Percentiles rank a stretch among this genome's conserved stretches.
These are phyloP conservation scores for Gavialis gangeticus DNA, from an alignment of 2,113 vertebrate genomes.

Conservation along the genomic window DNA sequence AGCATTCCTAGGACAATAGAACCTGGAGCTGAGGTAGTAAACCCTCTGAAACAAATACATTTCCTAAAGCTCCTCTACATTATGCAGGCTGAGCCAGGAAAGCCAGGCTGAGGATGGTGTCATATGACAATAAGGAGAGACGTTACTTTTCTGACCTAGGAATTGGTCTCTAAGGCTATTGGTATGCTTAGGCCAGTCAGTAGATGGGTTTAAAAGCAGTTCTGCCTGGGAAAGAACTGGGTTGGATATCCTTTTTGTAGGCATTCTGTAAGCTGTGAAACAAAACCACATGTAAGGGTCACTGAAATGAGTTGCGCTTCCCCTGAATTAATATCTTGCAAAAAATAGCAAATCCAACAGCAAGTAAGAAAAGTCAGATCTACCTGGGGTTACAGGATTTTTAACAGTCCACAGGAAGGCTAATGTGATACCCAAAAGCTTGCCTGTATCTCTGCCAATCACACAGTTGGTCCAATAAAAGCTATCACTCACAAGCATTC, in stretches of 20 bases:
- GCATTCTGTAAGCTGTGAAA: neutral
- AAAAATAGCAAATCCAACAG: neutral
- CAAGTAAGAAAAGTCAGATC: neutral
- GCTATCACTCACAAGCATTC: no score
- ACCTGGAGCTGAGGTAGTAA: neutral
- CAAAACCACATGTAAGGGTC: neutral
- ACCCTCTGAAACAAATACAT: neutral
- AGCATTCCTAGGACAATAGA: neutral
- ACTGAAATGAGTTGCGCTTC: neutral
- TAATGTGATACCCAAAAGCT: no score
- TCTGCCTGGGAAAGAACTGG: neutral
- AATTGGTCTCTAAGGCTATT: neutral
- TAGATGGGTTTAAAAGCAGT: neutral
- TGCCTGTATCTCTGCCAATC: no score
- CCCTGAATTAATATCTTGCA: fast-evolving
- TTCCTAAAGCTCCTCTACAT: neutral
- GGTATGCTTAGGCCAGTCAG: neutral
- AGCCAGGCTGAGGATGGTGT: neutral
- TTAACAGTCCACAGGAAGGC: neutral
- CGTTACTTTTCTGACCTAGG: neutral
- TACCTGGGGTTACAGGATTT: neutral
- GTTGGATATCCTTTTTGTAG: neutral
- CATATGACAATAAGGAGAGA: neutral
- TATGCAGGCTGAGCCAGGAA: neutral
- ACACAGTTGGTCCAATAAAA: no score